Conservation (phyloP, 2,113 vertebrate species). For the Pycnonotus jocosus region DNA sequence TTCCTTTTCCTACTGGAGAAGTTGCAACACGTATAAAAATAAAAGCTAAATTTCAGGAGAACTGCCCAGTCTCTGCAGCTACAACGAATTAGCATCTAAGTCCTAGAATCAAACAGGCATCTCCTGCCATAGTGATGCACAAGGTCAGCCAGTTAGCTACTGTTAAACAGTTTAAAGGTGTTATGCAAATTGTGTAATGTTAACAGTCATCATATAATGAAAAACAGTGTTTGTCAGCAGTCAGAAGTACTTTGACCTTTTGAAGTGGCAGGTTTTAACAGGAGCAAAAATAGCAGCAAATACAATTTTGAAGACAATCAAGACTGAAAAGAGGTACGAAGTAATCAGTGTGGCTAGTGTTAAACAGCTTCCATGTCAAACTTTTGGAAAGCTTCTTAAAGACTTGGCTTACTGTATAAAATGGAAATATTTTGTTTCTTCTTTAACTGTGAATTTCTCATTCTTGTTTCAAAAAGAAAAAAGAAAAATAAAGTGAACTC, state of each 20-base stretch:
- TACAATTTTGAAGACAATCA: background rate
- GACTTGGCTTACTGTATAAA: background rate
- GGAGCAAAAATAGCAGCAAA: slow-evolving; percentile 1
- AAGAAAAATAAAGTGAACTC: background rate
- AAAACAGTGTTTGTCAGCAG: background rate
- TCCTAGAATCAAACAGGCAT: background rate
- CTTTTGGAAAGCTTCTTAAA: background rate
- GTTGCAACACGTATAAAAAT: background rate
- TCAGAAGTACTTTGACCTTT: background rate
- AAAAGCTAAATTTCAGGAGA: background rate
- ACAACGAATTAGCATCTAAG: background rate
- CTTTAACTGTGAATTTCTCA: background rate
- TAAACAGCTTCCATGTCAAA: background rate
- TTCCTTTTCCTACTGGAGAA: background rate
- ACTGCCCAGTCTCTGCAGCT: background rate
- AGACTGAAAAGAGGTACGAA: background rate
- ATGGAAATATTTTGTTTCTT: background rate
- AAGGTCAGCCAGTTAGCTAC: background rate
- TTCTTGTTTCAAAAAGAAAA: background rate
- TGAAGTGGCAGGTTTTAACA: background rate
- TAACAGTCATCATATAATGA: background rate
- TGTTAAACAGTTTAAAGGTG: background rate
- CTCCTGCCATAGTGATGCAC: background rate
- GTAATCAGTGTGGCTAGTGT: background rate
- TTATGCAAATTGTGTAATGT: background rate